Conservation (phyloP, 37 sponge, comb jelly and placozoan genomes). For the Theonella swinhoei region DNA sequence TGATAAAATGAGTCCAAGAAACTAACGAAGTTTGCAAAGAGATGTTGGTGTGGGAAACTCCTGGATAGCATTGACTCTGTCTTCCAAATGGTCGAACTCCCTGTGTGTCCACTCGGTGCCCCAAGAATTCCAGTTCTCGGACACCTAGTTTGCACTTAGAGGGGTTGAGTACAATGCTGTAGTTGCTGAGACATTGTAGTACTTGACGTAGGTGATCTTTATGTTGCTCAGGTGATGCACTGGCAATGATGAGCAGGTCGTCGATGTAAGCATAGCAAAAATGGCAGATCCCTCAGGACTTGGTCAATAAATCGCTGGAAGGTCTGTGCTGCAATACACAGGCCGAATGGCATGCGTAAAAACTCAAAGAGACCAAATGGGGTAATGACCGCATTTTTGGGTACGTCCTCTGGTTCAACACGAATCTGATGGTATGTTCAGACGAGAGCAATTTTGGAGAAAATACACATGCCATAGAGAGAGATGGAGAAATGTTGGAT, state of each 20-base stretch:
- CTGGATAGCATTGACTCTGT: no score
- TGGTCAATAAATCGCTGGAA: slow-evolving; percentile 40
- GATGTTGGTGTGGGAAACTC: no score
- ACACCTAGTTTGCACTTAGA: no score
- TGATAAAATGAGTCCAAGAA: no score
- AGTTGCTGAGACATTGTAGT: background rate
- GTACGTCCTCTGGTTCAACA: slow-evolving; percentile 47
- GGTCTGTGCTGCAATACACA: slow-evolving; percentile 54
- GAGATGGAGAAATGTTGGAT: slow-evolving; percentile 60
- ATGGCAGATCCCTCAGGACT: background rate
- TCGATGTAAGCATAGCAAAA: background rate
- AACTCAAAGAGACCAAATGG: slow-evolving; percentile 71
- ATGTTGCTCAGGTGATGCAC: background rate
- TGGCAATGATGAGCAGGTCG: background rate
- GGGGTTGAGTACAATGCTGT: background rate
- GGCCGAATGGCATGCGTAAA: slow-evolving; percentile 47
- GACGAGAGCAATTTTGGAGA: slow-evolving; percentile 65
- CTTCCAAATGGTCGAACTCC: no score
- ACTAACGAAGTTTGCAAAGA: no score
- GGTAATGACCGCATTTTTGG: slow-evolving; percentile 65
- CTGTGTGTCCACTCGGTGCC: no score
- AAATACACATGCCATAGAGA: slow-evolving; percentile 45
- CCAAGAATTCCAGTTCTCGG: no score
- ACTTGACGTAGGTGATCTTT: background rate
- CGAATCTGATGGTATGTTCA: slow-evolving; percentile 50